Evolutionary conservation across 2,113 vertebrate genomes (phyloP).

Genomic region (Thomomys bottae): DNA sequence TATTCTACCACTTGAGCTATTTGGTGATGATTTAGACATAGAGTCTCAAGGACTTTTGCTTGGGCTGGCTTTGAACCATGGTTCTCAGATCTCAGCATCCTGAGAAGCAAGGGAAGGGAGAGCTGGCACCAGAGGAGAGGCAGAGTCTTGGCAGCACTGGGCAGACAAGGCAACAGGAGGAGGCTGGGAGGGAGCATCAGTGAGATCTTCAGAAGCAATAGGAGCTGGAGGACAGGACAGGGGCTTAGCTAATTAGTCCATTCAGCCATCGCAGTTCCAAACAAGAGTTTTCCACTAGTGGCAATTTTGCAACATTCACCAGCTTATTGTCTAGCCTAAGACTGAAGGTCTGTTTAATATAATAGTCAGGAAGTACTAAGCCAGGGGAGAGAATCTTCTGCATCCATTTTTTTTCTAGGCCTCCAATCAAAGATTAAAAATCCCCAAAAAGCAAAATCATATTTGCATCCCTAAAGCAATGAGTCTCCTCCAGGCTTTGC

Average conservation of each 20-base stretch:
- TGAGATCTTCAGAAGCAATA: not conserved
- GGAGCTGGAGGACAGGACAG: not conserved
- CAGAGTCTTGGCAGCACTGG: too few relatives aligned
- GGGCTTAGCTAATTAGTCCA: not conserved
- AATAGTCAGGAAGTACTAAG: not conserved
- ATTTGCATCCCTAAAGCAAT: not conserved
- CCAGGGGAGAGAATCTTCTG: not conserved
- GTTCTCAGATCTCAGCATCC: too few relatives aligned
- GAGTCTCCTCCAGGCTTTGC: not conserved
- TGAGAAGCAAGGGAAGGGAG: not conserved
- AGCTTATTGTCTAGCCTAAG: not conserved
- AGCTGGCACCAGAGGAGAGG: not conserved
- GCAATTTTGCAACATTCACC: not conserved
- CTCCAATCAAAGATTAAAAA: slow-evolving; percentile 6
- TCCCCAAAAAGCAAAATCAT: slow-evolving; percentile 30
- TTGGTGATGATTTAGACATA: too few relatives aligned
- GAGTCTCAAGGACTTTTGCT: too few relatives aligned
- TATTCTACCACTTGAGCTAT: too few relatives aligned
- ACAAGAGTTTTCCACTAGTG: not conserved
- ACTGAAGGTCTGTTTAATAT: not conserved
- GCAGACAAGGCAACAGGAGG: not conserved
- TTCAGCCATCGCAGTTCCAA: not conserved
- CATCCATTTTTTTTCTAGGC: slow-evolving; percentile 1
- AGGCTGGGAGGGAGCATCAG: not conserved
- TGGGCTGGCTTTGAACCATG: too few relatives aligned